Base-by-base conservation (phyloP, 2,113 vertebrate genomes). In the Coryphaenoides rupestris region DNA sequence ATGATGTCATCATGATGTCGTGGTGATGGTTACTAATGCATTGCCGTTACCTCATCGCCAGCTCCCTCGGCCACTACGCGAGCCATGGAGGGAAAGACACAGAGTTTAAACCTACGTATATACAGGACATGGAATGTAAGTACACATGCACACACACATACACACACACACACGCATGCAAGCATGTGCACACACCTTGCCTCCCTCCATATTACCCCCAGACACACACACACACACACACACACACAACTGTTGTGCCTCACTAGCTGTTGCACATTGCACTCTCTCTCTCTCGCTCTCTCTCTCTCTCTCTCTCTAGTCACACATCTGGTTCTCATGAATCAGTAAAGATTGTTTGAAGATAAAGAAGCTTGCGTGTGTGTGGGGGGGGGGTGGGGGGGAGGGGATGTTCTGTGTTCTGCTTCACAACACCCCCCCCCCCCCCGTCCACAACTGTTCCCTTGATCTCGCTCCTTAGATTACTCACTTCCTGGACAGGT, bases 31-130 rank as follows among this genome's bases (percentile, higher is more conserved):
- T 49, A 49, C 65, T 40, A 54, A 26, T 40, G 69, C 62, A 60
- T 60, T 72, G 73, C n/a, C 45, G 75, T 94, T 0, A 89, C 93
- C 64, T 92, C 91, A 69, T 90, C 90, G 53, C 68, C 73, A 60
- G 74, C 3, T 0, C 80, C 70, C 62, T 93, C 93, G 67, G 92
- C 83, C 72, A 90, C 91, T 92, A 69, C 2, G 66, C 65, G 58
- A 53, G 77, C 76, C n/a, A 81, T 59, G 53, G 0, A 33, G 68
- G 26, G 50, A 71, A 72, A 83, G 53, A 83, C 22, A 58, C 14
- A 57, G 21, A 57, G 45, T 53, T 16, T 5, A 26, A 14, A 56
- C 12, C 24, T 17, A n/a, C n/a, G n/a, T n/a, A n/a, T n/a, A 26
- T 54, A 79, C 4, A 75, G 49, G 45, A 61, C 72, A 54, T 16